Base-by-base conservation (phyloP, 2,113 vertebrate species). In the Thomomys bottae region DNA sequence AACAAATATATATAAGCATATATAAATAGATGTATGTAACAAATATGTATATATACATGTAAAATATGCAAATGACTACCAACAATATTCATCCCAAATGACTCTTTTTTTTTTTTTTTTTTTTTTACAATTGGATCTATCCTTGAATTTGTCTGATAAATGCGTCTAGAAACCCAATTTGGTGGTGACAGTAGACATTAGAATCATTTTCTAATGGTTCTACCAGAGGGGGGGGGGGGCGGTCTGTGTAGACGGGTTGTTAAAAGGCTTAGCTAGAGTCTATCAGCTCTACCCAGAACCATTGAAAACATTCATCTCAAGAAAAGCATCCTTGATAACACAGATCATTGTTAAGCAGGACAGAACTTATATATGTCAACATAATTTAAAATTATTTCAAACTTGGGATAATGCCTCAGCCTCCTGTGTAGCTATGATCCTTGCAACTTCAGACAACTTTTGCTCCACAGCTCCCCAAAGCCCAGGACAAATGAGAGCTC, bases 41-140 rank as follows among this genome's bases (percentile, higher is more conserved):
- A n/a, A n/a, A 54, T 20, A 54, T 5, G 14, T 5, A 49, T 12
- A 49, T 12, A 49, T 12, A 49, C 9, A 49, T 49, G 14, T 17
- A 54, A 54, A 54, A 54, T 17, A 54, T 18, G 14, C 49, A 54
- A 54, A 54, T 54, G 49, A 54, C 15, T 12, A 10, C 49, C 24
- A 72, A 12, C 2, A 1, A 11, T 32, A 34, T 14, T 28, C 7
- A 3, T 32, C 7, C 20, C 3, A 21, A 24, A 32, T 9, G 38
- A 24, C 5, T 6, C 1, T 15, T 36, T 4, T n/a, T n/a, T n/a
- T n/a, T n/a, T n/a, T n/a, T n/a, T n/a, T n/a, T n/a, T n/a, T n/a
- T n/a, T n/a, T n/a, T 7, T 73, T 79, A n/a, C 2, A 7, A 2
- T 20, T 11, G 49, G 67, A 4, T 63, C 17, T n/a, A 0, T 40